phyloP scores from a whole-genome alignment of 2,113 vertebrate genomes.

The Eretmochelys imbricata region DNA sequence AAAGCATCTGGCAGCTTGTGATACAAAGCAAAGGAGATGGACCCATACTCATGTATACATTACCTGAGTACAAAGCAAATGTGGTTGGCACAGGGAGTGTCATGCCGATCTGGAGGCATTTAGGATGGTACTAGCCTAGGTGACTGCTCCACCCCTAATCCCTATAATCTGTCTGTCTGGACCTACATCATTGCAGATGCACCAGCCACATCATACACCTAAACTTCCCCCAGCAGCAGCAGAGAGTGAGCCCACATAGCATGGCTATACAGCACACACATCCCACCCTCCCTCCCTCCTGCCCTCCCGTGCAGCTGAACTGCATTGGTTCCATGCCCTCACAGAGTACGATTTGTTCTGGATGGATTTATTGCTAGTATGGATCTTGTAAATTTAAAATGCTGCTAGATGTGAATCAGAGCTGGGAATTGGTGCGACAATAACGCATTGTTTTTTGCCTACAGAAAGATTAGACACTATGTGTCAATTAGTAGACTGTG shows the following conservation, averaged over 20 bases:
- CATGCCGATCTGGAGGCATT: not conserved
- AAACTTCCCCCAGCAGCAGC: not conserved
- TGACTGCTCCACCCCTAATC: not conserved
- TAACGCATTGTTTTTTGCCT: conserved; percentile 75
- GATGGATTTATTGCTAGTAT: not conserved
- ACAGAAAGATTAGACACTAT: conserved; percentile 99
- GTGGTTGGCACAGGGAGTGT: not conserved
- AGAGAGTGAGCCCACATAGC: not conserved
- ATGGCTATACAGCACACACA: not conserved
- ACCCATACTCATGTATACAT: not conserved
- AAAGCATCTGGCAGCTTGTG: not conserved
- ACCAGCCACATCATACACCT: not conserved
- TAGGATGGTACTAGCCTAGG: not conserved
- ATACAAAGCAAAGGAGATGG: not conserved
- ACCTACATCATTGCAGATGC: not conserved
- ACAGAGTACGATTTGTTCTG: not conserved
- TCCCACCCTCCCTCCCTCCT: not conserved
- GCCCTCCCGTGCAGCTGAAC: not conserved
- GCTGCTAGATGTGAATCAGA: not conserved
- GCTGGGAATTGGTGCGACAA: conserved; percentile 29
- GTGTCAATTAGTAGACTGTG: conserved; percentile 97
- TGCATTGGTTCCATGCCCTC: not conserved
- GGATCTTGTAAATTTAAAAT: conserved; percentile 9
- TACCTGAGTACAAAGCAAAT: not conserved
- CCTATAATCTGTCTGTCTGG: not conserved